phyloP scores from a whole-genome alignment of 2,888 invertebrate species.

The Chymomyza caudatula region DNA sequence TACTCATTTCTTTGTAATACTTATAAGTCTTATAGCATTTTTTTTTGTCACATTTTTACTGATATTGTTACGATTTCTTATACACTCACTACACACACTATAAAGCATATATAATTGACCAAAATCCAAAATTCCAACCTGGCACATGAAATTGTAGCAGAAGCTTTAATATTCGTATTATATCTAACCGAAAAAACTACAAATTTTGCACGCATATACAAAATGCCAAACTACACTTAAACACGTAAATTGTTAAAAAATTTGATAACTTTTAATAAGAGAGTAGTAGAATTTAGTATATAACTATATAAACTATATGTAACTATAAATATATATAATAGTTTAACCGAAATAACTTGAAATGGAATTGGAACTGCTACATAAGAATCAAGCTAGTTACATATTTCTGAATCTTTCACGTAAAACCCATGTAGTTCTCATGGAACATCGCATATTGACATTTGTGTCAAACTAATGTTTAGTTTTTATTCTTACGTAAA shows the following conservation, averaged over 20 bases:
- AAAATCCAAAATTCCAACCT: slow-evolving; percentile 23
- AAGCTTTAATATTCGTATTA: slow-evolving; percentile 8
- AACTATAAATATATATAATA: not conserved
- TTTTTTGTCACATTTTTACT: not conserved
- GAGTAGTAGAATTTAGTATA: not conserved
- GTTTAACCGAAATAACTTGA: not conserved
- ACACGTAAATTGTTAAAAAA: not conserved
- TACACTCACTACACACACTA: not conserved
- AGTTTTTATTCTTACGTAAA: too few species aligned
- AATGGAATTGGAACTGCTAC: not conserved
- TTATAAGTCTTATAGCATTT: too few species aligned
- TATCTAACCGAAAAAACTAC: not conserved
- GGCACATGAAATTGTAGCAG: slow-evolving; percentile 15
- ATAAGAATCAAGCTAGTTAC: not conserved
- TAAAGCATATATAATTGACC: slow-evolving; percentile 18
- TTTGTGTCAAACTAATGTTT: too few species aligned
- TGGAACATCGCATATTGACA: too few species aligned
- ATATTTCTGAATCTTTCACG: not conserved
- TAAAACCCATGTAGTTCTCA: too few species aligned
- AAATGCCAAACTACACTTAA: not conserved
- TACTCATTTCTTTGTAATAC: too few species aligned
- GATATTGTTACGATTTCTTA: not conserved
- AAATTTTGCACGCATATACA: slow-evolving; percentile 1
- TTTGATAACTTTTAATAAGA: not conserved
- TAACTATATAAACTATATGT: too few species aligned